Conservation (phyloP, 2,888 invertebrate species). For the Megamerina dolium region DNA sequence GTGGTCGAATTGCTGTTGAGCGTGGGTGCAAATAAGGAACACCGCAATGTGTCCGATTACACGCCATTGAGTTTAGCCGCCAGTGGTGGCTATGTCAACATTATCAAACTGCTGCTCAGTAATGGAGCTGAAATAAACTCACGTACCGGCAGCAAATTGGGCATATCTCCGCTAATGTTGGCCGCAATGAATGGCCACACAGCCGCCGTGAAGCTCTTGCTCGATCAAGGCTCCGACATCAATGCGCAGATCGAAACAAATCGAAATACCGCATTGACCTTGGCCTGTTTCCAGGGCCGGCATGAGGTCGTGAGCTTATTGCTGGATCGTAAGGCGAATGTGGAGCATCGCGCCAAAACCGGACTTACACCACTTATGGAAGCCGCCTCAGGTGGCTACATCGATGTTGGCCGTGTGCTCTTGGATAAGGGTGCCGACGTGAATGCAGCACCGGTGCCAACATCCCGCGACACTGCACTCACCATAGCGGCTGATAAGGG, state of each 20-base stretch:
- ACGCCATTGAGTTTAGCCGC: constrained; percentile 98
- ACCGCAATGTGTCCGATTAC: constrained; percentile 98
- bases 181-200: constrained; percentile 99
- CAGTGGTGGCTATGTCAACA: constrained; percentile 97
- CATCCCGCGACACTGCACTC: constrained; percentile 94
- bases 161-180: constrained; percentile 97
- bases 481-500: constrained; percentile 99
- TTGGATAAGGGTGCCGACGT: constrained; percentile 97
- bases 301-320: constrained; percentile 96
- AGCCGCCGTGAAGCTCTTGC: constrained; percentile 86
- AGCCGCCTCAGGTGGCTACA: constrained; percentile 98
- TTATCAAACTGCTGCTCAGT: constrained; percentile 86
- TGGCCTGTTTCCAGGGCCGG: constrained; percentile 98
- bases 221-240: constrained; percentile 98
- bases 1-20: constrained; percentile 86
- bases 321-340: constrained; percentile 94
- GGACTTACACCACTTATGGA: constrained; percentile 99
- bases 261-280: constrained; percentile 94
- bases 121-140: constrained; percentile 99
- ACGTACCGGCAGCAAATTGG: constrained; percentile 90
- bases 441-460: constrained; percentile 96
- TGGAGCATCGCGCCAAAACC: constrained; percentile 98
- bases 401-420: constrained; percentile 93
- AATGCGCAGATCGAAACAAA: constrained; percentile 99
- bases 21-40: constrained; percentile 92